phyloP scores from a whole-genome alignment of 2,113 vertebrate species.

The Peucedramus taeniatus region DNA sequence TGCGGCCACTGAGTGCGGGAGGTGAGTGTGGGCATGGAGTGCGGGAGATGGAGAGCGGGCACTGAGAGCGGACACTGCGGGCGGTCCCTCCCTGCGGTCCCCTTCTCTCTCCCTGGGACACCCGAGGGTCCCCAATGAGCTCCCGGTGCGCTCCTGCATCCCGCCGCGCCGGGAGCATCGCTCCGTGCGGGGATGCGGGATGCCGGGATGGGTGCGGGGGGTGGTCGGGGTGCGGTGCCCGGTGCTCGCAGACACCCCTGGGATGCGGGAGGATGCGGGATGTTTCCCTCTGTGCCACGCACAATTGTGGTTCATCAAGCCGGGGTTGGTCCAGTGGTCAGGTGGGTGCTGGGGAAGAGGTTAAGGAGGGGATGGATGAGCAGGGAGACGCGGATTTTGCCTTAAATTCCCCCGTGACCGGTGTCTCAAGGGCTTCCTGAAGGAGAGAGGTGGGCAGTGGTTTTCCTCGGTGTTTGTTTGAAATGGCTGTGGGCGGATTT shows the following conservation, averaged over 20 bases:
- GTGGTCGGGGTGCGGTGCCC: neutral
- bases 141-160: neutral
- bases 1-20: neutral
- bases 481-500: neutral
- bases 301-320: accelerated
- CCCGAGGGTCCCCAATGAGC: neutral
- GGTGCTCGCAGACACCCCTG: neutral
- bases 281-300: neutral
- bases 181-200: neutral
- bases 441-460: neutral
- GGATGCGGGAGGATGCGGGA: neutral
- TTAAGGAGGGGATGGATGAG: neutral
- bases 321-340: neutral
- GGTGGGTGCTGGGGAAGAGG: neutral
- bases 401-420: neutral
- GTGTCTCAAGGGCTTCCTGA: neutral
- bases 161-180: neutral
- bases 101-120: neutral
- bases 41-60: neutral
- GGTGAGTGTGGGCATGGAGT: neutral
- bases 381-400: neutral
- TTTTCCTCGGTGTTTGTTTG: neutral
- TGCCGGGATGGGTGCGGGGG: neutral
- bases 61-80: neutral
- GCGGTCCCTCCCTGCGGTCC: neutral